Evolutionary conservation across 2,797 vertebrate species (phyloP).

Genomic region (Falco cherrug): DNA sequence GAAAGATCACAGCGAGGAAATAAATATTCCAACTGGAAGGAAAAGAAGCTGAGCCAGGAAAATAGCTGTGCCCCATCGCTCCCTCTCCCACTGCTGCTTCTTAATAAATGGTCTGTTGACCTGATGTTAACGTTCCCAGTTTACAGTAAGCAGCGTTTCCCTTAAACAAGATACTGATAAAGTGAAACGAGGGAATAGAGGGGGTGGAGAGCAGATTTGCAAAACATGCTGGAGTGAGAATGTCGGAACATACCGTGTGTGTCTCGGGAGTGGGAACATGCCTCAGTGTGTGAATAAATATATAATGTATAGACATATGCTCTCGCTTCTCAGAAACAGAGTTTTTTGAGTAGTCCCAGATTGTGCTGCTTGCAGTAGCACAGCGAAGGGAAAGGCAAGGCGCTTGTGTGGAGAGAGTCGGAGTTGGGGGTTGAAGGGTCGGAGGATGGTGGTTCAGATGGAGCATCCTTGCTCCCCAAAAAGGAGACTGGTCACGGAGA

Average conservation of each 20-base stretch:
- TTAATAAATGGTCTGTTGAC: slow-evolving; percentile 54
- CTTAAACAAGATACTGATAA: slow-evolving; percentile 48
- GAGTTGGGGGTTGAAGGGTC: neutral
- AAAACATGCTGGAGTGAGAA: slow-evolving; percentile 67
- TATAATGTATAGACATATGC: slow-evolving; percentile 55
- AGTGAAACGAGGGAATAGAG: slow-evolving; percentile 22
- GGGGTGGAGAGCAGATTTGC: slow-evolving; percentile 58
- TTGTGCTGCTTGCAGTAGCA: neutral
- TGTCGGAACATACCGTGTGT: slow-evolving; percentile 53
- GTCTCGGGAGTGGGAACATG: slow-evolving; percentile 52
- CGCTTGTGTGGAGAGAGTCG: fast-evolving
- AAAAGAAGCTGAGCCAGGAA: neutral
- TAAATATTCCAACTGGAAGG: slow-evolving; percentile 55
- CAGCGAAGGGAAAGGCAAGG: neutral
- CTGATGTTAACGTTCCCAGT: slow-evolving; percentile 18
- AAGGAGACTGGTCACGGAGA: neutral
- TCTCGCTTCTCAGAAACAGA: slow-evolving; percentile 8
- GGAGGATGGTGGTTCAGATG: neutral
- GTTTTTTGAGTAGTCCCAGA: neutral
- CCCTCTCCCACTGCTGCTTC: slow-evolving; percentile 28
- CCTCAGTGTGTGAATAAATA: slow-evolving; percentile 67
- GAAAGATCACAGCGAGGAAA: slow-evolving; percentile 58
- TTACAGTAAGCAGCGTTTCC: slow-evolving; percentile 38
- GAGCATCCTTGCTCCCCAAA: neutral
- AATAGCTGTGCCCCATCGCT: neutral